Evolutionary conservation across 1,140 invertebrate species (phyloP).

Genomic region (Drosophila varians): DNA sequence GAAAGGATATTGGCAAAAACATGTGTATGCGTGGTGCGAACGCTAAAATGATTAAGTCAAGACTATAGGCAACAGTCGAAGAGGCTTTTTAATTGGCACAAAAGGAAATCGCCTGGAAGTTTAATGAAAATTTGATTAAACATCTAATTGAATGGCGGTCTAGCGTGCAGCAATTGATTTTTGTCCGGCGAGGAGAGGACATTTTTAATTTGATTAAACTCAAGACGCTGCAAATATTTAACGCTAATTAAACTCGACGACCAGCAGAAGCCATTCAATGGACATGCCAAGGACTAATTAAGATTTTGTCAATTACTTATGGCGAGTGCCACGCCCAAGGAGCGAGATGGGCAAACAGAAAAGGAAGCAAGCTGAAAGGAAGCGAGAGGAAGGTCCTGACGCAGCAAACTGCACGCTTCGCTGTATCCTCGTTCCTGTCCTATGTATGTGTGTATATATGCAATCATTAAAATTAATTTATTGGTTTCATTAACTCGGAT

Average conservation of each 20-base stretch:
- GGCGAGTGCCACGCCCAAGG: slow-evolving; percentile 66
- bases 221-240: slow-evolving; percentile 60
- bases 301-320: slow-evolving; percentile 82
- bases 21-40: background rate
- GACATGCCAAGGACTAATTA: slow-evolving; percentile 81
- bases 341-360: background rate
- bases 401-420: slow-evolving; percentile 68
- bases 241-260: slow-evolving; percentile 78
- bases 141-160: slow-evolving; percentile 39
- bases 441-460: slow-evolving; percentile 51
- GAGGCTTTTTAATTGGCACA: slow-evolving; percentile 48
- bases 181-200: slow-evolving; percentile 4
- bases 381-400: slow-evolving; percentile 39
- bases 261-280: slow-evolving; percentile 73
- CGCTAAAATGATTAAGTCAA: slow-evolving; percentile 62
- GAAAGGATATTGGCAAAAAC: background rate
- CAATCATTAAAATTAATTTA: slow-evolving; percentile 83
- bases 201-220: slow-evolving; percentile 80
- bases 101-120: slow-evolving; percentile 22
- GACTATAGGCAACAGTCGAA: slow-evolving; percentile 43
- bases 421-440: slow-evolving; percentile 19
- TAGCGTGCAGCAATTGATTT: slow-evolving; percentile 32
- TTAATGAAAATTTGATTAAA: slow-evolving; percentile 71
- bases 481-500: slow-evolving; percentile 81
- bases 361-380: background rate